Base-by-base conservation (phyloP, 2,888 invertebrate species). In the Tetragonisca angustula region DNA sequence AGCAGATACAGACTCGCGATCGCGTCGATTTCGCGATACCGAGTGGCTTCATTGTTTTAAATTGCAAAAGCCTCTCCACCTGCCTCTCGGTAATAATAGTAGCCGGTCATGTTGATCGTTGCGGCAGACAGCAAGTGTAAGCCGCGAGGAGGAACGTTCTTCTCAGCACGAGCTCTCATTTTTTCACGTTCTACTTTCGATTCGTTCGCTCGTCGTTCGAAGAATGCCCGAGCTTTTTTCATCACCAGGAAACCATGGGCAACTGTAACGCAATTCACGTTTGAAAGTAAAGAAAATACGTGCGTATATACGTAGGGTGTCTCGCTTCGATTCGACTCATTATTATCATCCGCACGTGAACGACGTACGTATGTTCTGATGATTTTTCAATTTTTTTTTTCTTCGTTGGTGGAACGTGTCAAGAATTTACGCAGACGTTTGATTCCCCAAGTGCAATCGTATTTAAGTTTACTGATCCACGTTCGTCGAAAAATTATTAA, bases 31-130 rank as follows among this genome's bases (percentile, higher is more conserved):
- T 24, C 76, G 56, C 50, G 54, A 70, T 76, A 79, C 49, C 79
- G n/a, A 17, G n/a, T n/a, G 49, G 49, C 64, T 50, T 50, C 56
- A 76, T 76, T 80, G 76, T 80, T 67, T 80, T 70, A 76, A 76
- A 71, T 71, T 52, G 76, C 80, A 15, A 70, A 76, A 80, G 64
- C 50, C 68, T 59, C 71, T 56, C 36, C n/a, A n/a, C n/a, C n/a
- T n/a, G n/a, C n/a, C n/a, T n/a, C n/a, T n/a, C 52, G 32, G 65
- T 36, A 52, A 64, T 65, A 50, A 64, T 56, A 24, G 56, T 52
- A 67, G 72, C 49, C 32, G 32, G 43, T n/a, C 32, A 56, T 50
- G 65, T 67, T 50, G 65, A 72, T 65, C 17, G 71, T 56, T 43
- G 64, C 64, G 54, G 56, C 64, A 50, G 59, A 72, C 65, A 72